Base-by-base conservation (phyloP, 2,888 invertebrate genomes). In the Drosophila merina region DNA sequence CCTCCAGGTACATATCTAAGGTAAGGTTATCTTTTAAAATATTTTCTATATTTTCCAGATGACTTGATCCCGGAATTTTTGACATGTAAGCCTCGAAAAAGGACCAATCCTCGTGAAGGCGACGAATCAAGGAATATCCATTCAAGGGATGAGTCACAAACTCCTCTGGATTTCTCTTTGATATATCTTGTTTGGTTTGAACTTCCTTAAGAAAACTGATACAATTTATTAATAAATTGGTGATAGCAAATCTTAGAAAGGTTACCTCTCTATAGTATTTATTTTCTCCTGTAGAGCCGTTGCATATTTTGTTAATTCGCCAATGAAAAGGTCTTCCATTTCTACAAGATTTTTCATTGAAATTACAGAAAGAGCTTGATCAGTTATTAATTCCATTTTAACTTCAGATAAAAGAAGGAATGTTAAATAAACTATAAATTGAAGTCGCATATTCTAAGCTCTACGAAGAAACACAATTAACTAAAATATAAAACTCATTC, bases 81-180 rank as follows among this genome's bases (percentile, higher is more conserved):
- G 33, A 8, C 69, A 76, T 69, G 25, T 54, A 69, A 10, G 45
- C 1, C 50, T 75, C 69, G 9, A 66, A 5, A 3, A 44, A 49
- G 14, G 45, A 59, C 76, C 72, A 76, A 33, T 76, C 76, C 30
- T 75, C 72, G 26, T 76, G 64, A 4, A 76, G 33, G 2, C 76
- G 64, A 9, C 76, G 58, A 14, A 66, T 56, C 0, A 76, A 64
- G 1, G 72, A 44, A 49, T 57, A 76, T 8, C 38, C 40, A n/a
- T 74, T 58, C 1, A 76, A 52, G 2, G 75, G 62, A 72, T 76
- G 57, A 0, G 30, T 44, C 9, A 66, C 48, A 30, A 45, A 74
- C 2, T 58, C 50, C 2, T 56, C 50, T 1, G 49, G 51, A 12
- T 49, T 48, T 0, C 5, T 1, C 3, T 44, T 7, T 6, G 56